Conservation (phyloP, 92 coral and sea anemone genomes). For the Pocillopora meandrina region DNA sequence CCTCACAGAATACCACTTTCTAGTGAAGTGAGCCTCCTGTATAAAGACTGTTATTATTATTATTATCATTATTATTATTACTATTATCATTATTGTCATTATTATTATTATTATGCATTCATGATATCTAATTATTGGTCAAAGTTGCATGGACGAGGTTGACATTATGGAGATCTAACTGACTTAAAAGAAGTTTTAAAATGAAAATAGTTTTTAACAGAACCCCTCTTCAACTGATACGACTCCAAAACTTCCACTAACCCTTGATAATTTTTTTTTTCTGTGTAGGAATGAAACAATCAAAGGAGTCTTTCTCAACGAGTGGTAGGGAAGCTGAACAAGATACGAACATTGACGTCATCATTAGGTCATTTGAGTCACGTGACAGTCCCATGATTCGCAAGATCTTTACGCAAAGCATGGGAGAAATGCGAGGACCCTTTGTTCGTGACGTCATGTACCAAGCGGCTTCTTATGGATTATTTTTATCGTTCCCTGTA, state of each 20-base stretch:
- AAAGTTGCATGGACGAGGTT: too few relatives aligned
- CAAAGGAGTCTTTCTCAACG: neutral
- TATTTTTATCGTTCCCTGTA: neutral
- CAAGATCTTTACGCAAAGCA: slow-evolving; percentile 26
- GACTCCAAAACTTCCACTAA: neutral
- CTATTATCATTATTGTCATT: too few relatives aligned
- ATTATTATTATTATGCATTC: too few relatives aligned
- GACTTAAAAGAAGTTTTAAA: too few relatives aligned
- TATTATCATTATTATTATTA: too few relatives aligned
- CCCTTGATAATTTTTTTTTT: neutral
- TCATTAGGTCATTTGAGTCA: slow-evolving; percentile 24
- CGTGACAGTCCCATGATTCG: slow-evolving; percentile 36
- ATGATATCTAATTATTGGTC: too few relatives aligned
- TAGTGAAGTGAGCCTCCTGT: too few relatives aligned
- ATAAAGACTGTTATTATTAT: too few relatives aligned
- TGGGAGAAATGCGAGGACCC: slow-evolving; percentile 54
- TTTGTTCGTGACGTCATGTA: slow-evolving; percentile 37
- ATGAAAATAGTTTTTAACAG: too few relatives aligned
- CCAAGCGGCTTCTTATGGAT: slow-evolving; percentile 18
- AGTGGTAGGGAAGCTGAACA: neutral
- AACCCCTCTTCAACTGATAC: too few relatives aligned
- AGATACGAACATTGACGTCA: neutral
- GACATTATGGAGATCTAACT: too few relatives aligned
- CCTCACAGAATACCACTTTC: too few relatives aligned
- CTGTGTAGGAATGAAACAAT: slow-evolving; percentile 1